phyloP scores from a whole-genome alignment of 1,140 invertebrate genomes.

The Drosophila carrolli region DNA sequence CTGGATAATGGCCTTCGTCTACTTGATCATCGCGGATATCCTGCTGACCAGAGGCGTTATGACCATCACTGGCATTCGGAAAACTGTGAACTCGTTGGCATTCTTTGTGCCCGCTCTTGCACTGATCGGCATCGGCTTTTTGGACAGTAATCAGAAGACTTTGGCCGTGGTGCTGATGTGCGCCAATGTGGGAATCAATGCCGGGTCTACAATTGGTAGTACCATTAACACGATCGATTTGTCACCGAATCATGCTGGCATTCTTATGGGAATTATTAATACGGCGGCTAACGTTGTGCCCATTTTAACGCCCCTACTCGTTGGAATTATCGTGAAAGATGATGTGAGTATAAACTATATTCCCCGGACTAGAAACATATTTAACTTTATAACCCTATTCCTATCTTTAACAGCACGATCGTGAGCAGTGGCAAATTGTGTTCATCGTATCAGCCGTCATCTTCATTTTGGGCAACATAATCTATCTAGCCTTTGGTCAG shows the following conservation, averaged over 20 bases:
- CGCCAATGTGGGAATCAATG: constrained; percentile 90
- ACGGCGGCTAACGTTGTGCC: constrained; percentile 89
- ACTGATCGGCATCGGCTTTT: constrained; percentile 87
- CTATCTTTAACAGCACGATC: constrained; percentile 84
- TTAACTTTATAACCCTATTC: constrained; percentile 6
- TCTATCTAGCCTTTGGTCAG: constrained; percentile 89
- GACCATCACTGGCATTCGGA: constrained; percentile 86
- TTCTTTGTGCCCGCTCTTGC: constrained; percentile 87
- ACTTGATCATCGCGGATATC: constrained; percentile 88
- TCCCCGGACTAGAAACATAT: not conserved
- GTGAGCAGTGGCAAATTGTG: constrained; percentile 89
- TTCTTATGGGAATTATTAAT: constrained; percentile 90
- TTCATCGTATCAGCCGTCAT: constrained; percentile 91
- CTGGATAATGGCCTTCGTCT: constrained; percentile 89
- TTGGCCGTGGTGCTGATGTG: constrained; percentile 88
- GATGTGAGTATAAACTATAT: constrained; percentile 85
- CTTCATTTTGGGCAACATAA: constrained; percentile 88
- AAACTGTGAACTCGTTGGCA: constrained; percentile 88
- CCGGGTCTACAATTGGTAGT: constrained; percentile 89
- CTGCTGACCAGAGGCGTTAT: constrained; percentile 86
- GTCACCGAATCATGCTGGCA: constrained; percentile 91
- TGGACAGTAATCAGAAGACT: constrained; percentile 85
- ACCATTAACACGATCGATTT: constrained; percentile 90
- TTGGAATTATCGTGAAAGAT: constrained; percentile 88
- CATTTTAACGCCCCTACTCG: constrained; percentile 89